Evolutionary conservation across 2,113 vertebrate genomes (phyloP).

Genomic region (Labeo catla): DNA sequence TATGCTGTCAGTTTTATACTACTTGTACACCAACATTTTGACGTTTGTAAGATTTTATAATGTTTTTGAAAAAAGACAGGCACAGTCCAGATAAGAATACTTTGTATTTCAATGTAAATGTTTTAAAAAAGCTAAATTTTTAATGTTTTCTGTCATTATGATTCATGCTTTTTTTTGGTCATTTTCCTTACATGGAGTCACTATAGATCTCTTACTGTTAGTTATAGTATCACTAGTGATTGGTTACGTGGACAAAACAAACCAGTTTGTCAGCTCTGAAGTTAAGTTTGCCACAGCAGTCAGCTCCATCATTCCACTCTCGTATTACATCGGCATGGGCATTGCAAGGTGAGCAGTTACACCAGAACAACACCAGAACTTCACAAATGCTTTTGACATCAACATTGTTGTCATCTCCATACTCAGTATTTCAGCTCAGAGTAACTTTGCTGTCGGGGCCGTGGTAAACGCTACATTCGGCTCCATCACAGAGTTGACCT

Average conservation of each 20-base stretch:
- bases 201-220: conserved; percentile 81
- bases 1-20: no score
- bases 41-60: no score
- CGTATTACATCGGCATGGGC: conserved; percentile 92
- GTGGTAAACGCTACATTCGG: conserved; percentile 89
- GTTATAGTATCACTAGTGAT: conserved; percentile 83
- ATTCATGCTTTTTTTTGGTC: not conserved
- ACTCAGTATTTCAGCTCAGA: conserved; percentile 87
- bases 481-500: conserved; percentile 88
- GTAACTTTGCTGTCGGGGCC: conserved; percentile 86
- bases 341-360: conserved; percentile 82
- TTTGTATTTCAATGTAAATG: not conserved
- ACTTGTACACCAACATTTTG: no score
- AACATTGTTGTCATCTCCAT: not conserved
- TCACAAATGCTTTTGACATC: not conserved
- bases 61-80: no score
- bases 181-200: conserved; percentile 66
- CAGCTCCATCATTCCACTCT: conserved; percentile 85
- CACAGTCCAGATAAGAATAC: no score
- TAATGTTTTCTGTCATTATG: no score
- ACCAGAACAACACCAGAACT: not conserved
- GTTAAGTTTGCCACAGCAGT: conserved; percentile 83
- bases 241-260: conserved; percentile 82
- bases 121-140: no score
- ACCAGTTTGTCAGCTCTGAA: conserved; percentile 74